Evolutionary conservation across 2,888 invertebrate species (phyloP).

Genomic region (Azorinus chamasolen): DNA sequence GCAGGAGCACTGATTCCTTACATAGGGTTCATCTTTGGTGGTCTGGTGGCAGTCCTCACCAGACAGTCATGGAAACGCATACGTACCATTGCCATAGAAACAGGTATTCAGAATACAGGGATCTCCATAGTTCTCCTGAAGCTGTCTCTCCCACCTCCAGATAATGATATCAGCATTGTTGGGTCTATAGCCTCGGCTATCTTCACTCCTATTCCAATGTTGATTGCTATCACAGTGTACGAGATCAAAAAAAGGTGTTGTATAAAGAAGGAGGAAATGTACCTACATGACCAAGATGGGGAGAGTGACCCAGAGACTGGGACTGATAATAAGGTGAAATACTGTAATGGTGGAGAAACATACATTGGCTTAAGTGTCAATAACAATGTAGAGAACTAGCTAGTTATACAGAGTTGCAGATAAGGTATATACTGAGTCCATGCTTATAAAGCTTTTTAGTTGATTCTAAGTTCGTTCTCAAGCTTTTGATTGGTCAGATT

Average conservation of each 20-base stretch:
- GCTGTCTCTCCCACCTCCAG: conserved; percentile 80
- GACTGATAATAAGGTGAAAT: not conserved
- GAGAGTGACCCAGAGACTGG: conserved; percentile 10
- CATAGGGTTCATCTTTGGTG: conserved; percentile 87
- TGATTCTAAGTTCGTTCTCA: no score
- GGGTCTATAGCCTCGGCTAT: conserved; percentile 80
- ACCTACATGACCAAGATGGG: conserved; percentile 52
- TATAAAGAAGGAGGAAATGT: conserved; percentile 49
- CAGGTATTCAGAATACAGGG: conserved; percentile 94
- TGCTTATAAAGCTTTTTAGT: no score
- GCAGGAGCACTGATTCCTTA: conserved; percentile 87
- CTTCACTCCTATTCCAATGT: conserved; percentile 81
- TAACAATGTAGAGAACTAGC: conserved; percentile 20
- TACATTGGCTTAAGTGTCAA: conserved; percentile 21
- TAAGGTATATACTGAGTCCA: no score
- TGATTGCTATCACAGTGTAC: conserved; percentile 70
- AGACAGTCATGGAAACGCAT: conserved; percentile 85
- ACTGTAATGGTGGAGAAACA: no score
- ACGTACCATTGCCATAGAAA: conserved; percentile 94
- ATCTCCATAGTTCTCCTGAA: conserved; percentile 86
- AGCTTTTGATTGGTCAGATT: no score
- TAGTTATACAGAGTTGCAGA: no score
- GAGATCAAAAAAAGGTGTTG: conserved; percentile 69
- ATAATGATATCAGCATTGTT: conserved; percentile 90
- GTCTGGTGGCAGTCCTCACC: conserved; percentile 77